These are phyloP conservation scores for Dasypus novemcinctus DNA, from an alignment of 2,113 vertebrate genomes.

Conservation along the genomic window DNA sequence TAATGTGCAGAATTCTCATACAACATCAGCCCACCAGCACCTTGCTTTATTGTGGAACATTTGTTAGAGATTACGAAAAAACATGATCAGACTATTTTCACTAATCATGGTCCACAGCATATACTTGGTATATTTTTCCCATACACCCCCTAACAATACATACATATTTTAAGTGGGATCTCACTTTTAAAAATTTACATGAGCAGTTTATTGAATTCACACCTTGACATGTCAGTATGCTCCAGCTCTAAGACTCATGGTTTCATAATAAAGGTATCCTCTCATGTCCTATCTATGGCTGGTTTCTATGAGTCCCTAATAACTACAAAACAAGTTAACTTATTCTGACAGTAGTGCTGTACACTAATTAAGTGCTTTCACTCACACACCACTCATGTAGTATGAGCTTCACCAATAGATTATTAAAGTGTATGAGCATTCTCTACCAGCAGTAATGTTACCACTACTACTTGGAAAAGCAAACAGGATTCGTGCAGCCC, in stretches of 20 bases:
- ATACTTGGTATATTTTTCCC: too few relatives aligned
- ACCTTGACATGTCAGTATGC: not conserved
- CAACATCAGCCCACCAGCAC: too few relatives aligned
- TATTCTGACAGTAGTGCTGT: not conserved
- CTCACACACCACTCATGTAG: not conserved
- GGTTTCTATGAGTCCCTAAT: not conserved
- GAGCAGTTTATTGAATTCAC: not conserved
- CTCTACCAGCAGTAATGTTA: not conserved
- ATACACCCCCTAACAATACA: too few relatives aligned
- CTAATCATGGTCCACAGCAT: too few relatives aligned
- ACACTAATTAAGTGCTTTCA: not conserved
- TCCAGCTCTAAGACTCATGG: not conserved
- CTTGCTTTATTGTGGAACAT: too few relatives aligned
- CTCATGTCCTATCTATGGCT: not conserved
- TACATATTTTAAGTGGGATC: not conserved
- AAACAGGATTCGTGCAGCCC: not conserved
- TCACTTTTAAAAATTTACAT: not conserved
- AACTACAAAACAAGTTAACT: not conserved
- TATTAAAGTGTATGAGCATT: not conserved
- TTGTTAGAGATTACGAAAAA: too few relatives aligned
- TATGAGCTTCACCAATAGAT: not conserved
- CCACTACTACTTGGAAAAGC: not conserved
- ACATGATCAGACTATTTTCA: too few relatives aligned
- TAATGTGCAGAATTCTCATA: too few relatives aligned
- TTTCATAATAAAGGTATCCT: not conserved